Evolutionary conservation across 2,888 invertebrate species (phyloP).

Genomic region (Ernsta delagoae): DNA sequence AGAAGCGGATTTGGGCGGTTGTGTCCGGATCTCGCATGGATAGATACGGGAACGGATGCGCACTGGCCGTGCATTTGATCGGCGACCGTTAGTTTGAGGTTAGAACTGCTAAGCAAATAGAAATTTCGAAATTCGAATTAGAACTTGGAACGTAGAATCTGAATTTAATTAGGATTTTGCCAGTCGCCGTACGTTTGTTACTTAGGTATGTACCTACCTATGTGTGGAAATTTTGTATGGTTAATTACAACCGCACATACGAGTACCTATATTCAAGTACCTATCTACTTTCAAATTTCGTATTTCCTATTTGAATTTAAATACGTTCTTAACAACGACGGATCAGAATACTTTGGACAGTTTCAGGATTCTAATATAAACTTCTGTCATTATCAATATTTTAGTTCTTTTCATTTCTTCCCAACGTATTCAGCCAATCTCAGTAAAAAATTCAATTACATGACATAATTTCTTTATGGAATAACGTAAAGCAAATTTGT

Average conservation of each 20-base stretch:
- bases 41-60: conserved; percentile 56
- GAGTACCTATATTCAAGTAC: neutral
- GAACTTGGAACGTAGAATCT: conserved; percentile 38
- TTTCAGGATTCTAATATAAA: no score
- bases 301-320: neutral
- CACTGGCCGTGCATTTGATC: conserved; percentile 49
- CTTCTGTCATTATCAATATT: neutral
- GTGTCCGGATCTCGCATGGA: conserved; percentile 59
- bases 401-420: neutral
- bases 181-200: no score
- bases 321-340: no score
- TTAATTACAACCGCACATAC: neutral
- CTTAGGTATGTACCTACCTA: no score
- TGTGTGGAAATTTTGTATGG: conserved; percentile 3
- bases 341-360: no score
- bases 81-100: conserved; percentile 33
- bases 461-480: conserved; percentile 36
- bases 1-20: conserved; percentile 54
- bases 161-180: conserved; percentile 27
- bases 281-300: neutral
- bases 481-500: conserved; percentile 34
- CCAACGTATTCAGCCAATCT: neutral
- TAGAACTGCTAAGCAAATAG: conserved; percentile 30
- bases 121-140: conserved; percentile 36
- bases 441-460: conserved; percentile 14